Conservation (phyloP, 1,140 invertebrate species). For the Drosophila lowei region DNA sequence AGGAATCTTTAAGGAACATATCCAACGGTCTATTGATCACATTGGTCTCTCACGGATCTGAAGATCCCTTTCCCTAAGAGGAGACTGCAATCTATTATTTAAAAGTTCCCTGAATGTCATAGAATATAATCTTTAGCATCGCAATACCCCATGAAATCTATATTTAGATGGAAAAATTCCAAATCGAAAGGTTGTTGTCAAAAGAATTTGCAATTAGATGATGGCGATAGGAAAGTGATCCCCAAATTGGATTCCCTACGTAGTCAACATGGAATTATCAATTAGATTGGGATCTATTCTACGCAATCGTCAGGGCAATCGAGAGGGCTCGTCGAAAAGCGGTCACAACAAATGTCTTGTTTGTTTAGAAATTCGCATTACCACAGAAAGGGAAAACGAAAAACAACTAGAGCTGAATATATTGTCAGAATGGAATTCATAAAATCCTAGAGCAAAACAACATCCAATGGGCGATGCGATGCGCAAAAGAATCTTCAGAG, state of each 20-base stretch:
- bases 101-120: too few relatives aligned
- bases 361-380: conserved; percentile 32
- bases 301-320: conserved; percentile 6
- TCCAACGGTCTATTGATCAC: too few relatives aligned
- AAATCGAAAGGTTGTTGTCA: too few relatives aligned
- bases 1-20: too few relatives aligned
- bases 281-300: conserved; percentile 6
- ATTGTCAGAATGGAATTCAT: conserved; percentile 2
- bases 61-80: too few relatives aligned
- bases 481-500: conserved; percentile 24
- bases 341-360: conserved; percentile 14
- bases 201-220: too few relatives aligned
- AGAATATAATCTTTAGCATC: too few relatives aligned
- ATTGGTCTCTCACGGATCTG: too few relatives aligned
- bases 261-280: conserved; percentile 41
- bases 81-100: too few relatives aligned
- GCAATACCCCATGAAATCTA: too few relatives aligned
- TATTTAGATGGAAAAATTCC: too few relatives aligned
- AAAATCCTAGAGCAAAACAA: conserved; percentile 41
- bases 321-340: conserved; percentile 35
- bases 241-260: conserved; percentile 23
- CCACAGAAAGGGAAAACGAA: conserved; percentile 48
- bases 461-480: conserved; percentile 6
- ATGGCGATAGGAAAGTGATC: too few relatives aligned
- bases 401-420: conserved; percentile 44